Evolutionary conservation across 2,797 vertebrate genomes (phyloP), one percentile per base, ranked within the genome.

Genomic region (Denticeps clupeoides): DNA sequence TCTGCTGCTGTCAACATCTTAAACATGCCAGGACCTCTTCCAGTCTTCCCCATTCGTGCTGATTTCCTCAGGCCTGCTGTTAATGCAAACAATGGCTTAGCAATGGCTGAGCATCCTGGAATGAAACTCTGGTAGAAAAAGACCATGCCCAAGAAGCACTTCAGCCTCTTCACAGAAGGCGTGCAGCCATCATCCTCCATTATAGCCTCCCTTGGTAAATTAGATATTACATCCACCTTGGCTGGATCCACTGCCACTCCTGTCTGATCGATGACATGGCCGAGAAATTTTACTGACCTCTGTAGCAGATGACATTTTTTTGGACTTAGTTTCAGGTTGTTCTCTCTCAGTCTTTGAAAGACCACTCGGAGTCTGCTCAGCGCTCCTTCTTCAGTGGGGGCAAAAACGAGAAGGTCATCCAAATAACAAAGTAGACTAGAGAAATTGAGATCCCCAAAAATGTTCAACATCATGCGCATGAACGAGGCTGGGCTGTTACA

Each of bases 91-190:
- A 53, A 11, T 3, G 51, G 44, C 13, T 46, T 53, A n/a, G 51
- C 51, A 3, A 46, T 45, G 10, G 51, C 10, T 24, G 31, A 53
- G 11, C 31, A 53, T 3, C 27, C 46, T 7, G 32, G 32, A 7
- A 46, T 53, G 9, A 45, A 53, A 12, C 53, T 16, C 19, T 49
- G 47, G 40, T 32, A 41, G 41, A 42, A 42, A 7, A 33, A 51
- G n/a, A n/a, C n/a, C n/a, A n/a, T n/a, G n/a, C n/a, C n/a, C n/a
- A n/a, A n/a, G n/a, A n/a, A n/a, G n/a, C n/a, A n/a, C n/a, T n/a
- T n/a, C n/a, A n/a, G n/a, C n/a, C n/a, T n/a, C n/a, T n/a, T n/a
- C n/a, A n/a, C n/a, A n/a, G n/a, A n/a, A n/a, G n/a, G n/a, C n/a
- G n/a, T n/a, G n/a, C n/a, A n/a, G n/a, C n/a, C n/a, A n/a, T n/a